phyloP scores from a whole-genome alignment of 2,888 invertebrate genomes.

The Pseudococcus longispinus region DNA sequence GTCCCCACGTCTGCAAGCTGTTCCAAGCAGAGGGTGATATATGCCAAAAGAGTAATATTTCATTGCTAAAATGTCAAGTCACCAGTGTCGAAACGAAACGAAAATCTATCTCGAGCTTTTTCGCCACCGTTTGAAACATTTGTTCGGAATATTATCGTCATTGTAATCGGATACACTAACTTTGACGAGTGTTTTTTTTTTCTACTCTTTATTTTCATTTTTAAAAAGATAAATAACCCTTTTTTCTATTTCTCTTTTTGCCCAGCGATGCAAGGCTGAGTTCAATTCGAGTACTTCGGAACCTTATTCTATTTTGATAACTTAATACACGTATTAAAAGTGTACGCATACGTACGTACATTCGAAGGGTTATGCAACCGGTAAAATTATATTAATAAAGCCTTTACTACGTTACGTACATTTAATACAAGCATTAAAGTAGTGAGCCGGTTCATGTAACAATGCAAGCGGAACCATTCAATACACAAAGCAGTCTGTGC shows the following conservation, averaged over 20 bases:
- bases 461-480: background rate
- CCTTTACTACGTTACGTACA: background rate
- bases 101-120: background rate
- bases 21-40: background rate
- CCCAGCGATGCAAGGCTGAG: background rate
- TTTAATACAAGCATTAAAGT: background rate
- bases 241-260: background rate
- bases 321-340: background rate
- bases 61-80: constrained; percentile 16
- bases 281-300: background rate
- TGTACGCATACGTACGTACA: background rate
- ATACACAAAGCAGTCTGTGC: background rate
- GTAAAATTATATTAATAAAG: background rate
- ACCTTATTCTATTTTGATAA: background rate
- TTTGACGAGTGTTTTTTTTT: background rate
- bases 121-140: background rate
- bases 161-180: background rate
- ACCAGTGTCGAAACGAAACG: background rate
- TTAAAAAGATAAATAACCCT: background rate
- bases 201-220: background rate
- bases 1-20: constrained; percentile 3
- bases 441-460: background rate
- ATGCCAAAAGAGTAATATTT: constrained; percentile 11
- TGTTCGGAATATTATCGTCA: background rate
- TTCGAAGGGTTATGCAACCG: background rate